Conservation (phyloP, 2,113 vertebrate species). For the Python bivittatus region DNA sequence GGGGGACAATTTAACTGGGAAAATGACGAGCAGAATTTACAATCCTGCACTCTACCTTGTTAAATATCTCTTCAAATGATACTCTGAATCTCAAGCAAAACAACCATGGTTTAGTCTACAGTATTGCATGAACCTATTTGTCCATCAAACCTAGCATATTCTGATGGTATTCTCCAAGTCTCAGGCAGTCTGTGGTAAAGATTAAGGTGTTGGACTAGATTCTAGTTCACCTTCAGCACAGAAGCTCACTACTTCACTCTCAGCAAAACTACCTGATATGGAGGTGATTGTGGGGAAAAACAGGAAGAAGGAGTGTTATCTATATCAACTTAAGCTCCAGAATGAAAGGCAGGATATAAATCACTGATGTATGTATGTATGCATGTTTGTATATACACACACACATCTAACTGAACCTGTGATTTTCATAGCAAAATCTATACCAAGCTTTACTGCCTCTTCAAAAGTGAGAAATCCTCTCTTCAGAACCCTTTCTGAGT, state of each 20-base stretch:
- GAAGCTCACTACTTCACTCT: background rate
- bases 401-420: background rate
- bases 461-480: background rate
- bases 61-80: background rate
- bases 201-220: background rate
- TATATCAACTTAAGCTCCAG: background rate
- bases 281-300: background rate
- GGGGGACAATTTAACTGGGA: background rate
- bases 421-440: background rate
- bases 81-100: background rate
- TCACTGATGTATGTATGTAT: background rate
- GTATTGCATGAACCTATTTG: background rate
- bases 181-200: background rate
- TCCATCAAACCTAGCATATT: background rate
- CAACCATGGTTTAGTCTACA: background rate
- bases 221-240: background rate
- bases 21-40: background rate
- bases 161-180: background rate
- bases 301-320: background rate
- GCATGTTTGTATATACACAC: background rate
- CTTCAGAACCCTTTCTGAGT: background rate
- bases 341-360: background rate
- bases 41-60: background rate
- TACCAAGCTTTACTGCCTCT: background rate
- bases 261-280: background rate